A percentile compares a stretch with the other conserved stretches of the same genome.
These are phyloP conservation scores for Oxycera nigricornis DNA, from an alignment of 2,888 invertebrate genomes.

Conservation along the genomic window DNA sequence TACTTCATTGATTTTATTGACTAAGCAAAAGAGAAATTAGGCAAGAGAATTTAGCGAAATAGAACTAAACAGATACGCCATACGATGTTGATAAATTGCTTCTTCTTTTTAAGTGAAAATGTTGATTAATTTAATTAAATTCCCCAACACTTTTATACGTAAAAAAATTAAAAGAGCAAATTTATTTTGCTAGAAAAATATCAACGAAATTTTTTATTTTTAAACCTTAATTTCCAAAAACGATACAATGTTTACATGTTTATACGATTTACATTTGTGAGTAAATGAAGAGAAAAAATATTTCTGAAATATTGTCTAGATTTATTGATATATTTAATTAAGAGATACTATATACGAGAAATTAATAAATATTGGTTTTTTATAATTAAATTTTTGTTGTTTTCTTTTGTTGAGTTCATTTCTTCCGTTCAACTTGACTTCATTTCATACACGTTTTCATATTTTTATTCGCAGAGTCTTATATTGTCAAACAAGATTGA, in stretches of 20 bases:
- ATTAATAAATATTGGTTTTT: conserved; percentile 15
- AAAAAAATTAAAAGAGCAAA: not conserved
- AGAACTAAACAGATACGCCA: too few relatives aligned
- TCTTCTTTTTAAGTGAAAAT: too few relatives aligned
- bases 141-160: not conserved
- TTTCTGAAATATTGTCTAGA: conserved; percentile 6
- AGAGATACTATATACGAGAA: conserved; percentile 6
- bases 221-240: not conserved
- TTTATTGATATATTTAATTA: not conserved
- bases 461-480: too few relatives aligned
- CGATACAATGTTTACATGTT: conserved; percentile 2
- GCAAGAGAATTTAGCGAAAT: too few relatives aligned
- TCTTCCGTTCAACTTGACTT: not conserved
- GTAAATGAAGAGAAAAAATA: conserved; percentile 8
- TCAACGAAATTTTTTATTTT: conserved; percentile 4
- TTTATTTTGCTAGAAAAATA: too few relatives aligned
- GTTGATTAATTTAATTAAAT: too few relatives aligned
- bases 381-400: not conserved
- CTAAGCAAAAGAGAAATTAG: too few relatives aligned
- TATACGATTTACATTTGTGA: conserved; percentile 23
- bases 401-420: not conserved
- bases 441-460: not conserved
- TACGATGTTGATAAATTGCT: too few relatives aligned
- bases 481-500: not conserved
- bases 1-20: too few relatives aligned